Percentiles rank a stretch among this genome's conserved stretches.
Conservation (phyloP, 2,888 invertebrate species). For the Stomorhina lunata region DNA sequence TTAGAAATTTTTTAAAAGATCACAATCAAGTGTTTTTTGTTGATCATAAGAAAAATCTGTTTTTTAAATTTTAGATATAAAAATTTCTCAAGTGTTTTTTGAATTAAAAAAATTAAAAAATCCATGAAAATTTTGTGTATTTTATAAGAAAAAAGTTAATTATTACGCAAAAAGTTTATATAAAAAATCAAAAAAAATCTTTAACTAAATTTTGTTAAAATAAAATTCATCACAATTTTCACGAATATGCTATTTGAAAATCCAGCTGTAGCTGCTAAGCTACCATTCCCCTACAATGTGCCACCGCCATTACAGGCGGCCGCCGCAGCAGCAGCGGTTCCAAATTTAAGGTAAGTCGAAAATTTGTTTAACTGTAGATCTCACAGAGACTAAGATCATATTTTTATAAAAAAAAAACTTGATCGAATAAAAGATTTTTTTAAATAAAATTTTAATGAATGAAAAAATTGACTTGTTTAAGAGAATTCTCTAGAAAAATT, state of each 20-base stretch:
- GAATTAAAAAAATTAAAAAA: background rate
- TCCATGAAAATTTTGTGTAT: conserved; percentile 28
- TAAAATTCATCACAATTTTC: conserved; percentile 66
- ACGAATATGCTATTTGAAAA: conserved; percentile 86
- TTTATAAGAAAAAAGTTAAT: conserved; percentile 3
- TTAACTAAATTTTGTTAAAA: conserved; percentile 1
- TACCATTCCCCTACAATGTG: conserved; percentile 86
- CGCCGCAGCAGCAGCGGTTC: conserved; percentile 78
- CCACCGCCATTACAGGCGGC: conserved; percentile 84
- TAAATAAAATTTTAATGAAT: no score
- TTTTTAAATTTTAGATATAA: background rate
- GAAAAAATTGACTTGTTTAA: no score
- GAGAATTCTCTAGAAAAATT: no score
- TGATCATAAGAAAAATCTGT: background rate
- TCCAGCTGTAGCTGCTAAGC: conserved; percentile 83
- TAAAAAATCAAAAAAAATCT: conserved; percentile 1
- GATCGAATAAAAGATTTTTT: no score
- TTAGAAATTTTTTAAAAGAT: conserved; percentile 3
- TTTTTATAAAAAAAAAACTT: no score
- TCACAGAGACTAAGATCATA: no score
- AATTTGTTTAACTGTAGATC: no score
- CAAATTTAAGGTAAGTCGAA: conserved; percentile 78
- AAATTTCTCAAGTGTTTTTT: conserved; percentile 23
- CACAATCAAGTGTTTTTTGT: conserved; percentile 9
- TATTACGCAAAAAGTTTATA: conserved; percentile 6